A percentile compares a stretch with the other conserved stretches of the same genome.
These are phyloP conservation scores for Diplogasteroides magnus DNA, from an alignment of 1,140 invertebrate genomes.

Conservation along the genomic window DNA sequence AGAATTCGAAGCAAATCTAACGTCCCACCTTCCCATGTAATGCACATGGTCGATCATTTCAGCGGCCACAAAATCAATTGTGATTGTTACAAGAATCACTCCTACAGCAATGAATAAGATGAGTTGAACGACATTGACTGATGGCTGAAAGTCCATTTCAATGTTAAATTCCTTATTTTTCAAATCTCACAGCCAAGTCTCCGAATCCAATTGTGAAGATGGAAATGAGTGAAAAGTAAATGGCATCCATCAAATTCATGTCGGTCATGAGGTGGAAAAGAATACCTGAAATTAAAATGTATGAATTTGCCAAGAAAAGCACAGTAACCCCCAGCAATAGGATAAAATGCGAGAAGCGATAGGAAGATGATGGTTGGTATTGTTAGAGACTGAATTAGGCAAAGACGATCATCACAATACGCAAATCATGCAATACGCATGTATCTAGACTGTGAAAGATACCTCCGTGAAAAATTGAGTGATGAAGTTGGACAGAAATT, in stretches of 20 bases:
- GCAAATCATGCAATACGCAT: neutral
- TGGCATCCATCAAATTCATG: slow-evolving; percentile 24
- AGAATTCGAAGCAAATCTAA: too few relatives aligned
- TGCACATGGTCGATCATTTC: slow-evolving; percentile 27
- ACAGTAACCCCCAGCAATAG: neutral
- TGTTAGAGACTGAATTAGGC: slow-evolving; percentile 15
- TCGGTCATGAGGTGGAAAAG: slow-evolving; percentile 16
- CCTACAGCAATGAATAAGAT: slow-evolving; percentile 24
- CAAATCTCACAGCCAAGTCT: slow-evolving; percentile 21
- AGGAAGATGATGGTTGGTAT: slow-evolving; percentile 28
- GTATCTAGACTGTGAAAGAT: neutral
- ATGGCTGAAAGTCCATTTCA: slow-evolving; percentile 15
- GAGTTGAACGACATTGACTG: slow-evolving; percentile 22
- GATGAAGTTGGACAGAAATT: slow-evolving; percentile 23
- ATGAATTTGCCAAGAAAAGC: neutral
- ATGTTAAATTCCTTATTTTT: neutral
- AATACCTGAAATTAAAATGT: slow-evolving; percentile 2
- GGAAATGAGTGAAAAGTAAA: slow-evolving; percentile 28
- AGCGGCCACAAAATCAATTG: slow-evolving; percentile 27
- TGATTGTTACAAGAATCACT: slow-evolving; percentile 28
- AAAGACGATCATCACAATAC: neutral
- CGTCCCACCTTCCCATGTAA: slow-evolving; percentile 34
- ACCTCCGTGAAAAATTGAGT: slow-evolving; percentile 24
- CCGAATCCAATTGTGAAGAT: slow-evolving; percentile 34
- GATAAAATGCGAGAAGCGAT: slow-evolving; percentile 20